Evolutionary conservation across 2,113 vertebrate genomes (phyloP).

Genomic region (Nanorana parkeri): DNA sequence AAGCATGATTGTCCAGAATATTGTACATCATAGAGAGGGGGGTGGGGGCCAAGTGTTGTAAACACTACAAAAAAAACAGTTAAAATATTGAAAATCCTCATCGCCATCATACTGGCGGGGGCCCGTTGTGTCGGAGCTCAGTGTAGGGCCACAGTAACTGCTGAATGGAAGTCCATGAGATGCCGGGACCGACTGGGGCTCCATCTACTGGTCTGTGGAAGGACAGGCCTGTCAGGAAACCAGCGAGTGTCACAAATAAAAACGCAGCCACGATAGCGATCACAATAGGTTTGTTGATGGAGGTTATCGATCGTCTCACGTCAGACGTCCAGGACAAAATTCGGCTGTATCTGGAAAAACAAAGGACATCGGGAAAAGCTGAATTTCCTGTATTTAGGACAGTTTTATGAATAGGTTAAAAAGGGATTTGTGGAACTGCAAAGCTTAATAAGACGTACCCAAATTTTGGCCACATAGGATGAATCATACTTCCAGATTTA

Average conservation of each 20-base stretch:
- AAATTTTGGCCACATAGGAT: too few relatives aligned
- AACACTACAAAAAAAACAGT: background rate
- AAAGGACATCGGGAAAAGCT: background rate
- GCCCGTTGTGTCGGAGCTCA: conserved; percentile 82
- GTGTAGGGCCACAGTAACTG: conserved; percentile 90
- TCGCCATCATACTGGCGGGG: conserved; percentile 79
- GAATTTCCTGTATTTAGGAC: too few relatives aligned
- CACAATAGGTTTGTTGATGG: conserved; percentile 75
- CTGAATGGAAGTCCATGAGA: conserved; percentile 88
- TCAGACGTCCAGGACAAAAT: conserved; percentile 59
- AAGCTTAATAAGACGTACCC: too few relatives aligned
- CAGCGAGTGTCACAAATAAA: conserved; percentile 81
- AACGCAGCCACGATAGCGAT: conserved; percentile 76
- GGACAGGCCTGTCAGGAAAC: conserved; percentile 82
- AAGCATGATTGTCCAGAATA: background rate
- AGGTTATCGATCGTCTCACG: conserved; percentile 66
- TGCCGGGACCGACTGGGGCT: conserved; percentile 82
- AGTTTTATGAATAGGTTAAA: too few relatives aligned
- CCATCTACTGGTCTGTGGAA: conserved; percentile 86
- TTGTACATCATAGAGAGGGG: background rate
- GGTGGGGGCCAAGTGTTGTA: background rate
- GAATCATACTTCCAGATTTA: too few relatives aligned
- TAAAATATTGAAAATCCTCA: background rate
- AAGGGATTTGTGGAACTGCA: too few relatives aligned
- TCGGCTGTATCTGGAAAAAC: conserved; percentile 58